Conservation (phyloP, 2,888 invertebrate genomes). For the Baronia brevicornis region DNA sequence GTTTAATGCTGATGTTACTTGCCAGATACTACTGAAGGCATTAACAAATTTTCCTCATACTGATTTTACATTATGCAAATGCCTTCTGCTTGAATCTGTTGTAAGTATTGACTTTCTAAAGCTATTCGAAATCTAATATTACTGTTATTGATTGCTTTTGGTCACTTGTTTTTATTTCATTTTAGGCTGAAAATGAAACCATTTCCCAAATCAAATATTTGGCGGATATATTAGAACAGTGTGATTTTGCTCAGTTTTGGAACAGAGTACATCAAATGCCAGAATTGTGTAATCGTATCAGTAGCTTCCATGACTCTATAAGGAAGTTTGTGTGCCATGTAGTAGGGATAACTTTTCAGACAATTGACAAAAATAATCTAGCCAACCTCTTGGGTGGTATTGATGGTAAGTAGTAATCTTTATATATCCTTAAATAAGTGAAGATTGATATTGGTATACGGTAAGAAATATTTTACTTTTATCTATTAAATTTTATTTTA, state of each 20-base stretch:
- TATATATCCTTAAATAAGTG: not conserved
- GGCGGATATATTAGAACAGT: slow-evolving; percentile 93
- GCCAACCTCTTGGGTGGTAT: slow-evolving; percentile 91
- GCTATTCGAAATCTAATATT: too few relatives aligned
- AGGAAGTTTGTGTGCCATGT: slow-evolving; percentile 98
- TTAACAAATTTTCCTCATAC: slow-evolving; percentile 98
- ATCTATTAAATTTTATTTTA: slow-evolving; percentile 1
- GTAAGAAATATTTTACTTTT: slow-evolving; percentile 1
- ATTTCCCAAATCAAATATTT: slow-evolving; percentile 91
- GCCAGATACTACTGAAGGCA: slow-evolving; percentile 94
- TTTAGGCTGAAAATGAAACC: slow-evolving; percentile 87
- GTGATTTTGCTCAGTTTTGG: slow-evolving; percentile 96
- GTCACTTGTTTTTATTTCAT: slow-evolving; percentile 19
- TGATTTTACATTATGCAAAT: slow-evolving; percentile 98
- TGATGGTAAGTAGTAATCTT: slow-evolving; percentile 80
- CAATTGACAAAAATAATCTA: slow-evolving; percentile 88
- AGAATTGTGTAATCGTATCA: slow-evolving; percentile 84
- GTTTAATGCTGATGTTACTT: slow-evolving; percentile 89
- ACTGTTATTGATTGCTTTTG: too few relatives aligned
- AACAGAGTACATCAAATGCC: slow-evolving; percentile 83
- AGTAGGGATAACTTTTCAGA: slow-evolving; percentile 97
- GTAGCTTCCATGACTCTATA: slow-evolving; percentile 95
- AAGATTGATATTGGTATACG: too few relatives aligned
- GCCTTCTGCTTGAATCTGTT: slow-evolving; percentile 86
- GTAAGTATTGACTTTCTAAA: slow-evolving; percentile 34